phyloP scores from a whole-genome alignment of 1,140 invertebrate species.

The Calliphora vicina region DNA sequence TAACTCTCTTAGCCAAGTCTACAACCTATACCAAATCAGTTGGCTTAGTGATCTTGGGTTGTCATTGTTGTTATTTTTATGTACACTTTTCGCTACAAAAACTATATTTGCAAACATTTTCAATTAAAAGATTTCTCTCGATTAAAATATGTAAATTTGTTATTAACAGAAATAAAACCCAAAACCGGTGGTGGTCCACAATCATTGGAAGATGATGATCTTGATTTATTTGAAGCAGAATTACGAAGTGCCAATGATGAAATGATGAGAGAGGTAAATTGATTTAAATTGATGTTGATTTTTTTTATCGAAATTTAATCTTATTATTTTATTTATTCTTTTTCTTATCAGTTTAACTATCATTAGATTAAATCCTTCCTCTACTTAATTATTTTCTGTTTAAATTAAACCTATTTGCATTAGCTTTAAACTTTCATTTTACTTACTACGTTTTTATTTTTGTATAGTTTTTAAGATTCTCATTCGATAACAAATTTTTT shows the following conservation, averaged over 20 bases:
- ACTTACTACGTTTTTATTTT: constrained; percentile 29
- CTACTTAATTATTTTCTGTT: background rate
- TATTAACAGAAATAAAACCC: constrained; percentile 56
- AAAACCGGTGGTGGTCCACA: constrained; percentile 47
- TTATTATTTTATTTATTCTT: constrained; percentile 20
- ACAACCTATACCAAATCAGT: too few species aligned
- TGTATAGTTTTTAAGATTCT: constrained; percentile 12
- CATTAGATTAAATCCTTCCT: constrained; percentile 26
- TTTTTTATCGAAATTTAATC: background rate
- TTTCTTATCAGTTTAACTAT: constrained; percentile 35
- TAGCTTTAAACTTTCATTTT: background rate
- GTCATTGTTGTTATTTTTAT: background rate
- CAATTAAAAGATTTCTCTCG: too few species aligned
- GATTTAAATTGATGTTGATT: background rate
- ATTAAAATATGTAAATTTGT: background rate
- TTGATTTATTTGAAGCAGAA: constrained; percentile 57
- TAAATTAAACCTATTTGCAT: constrained; percentile 14
- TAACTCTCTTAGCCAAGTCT: too few species aligned
- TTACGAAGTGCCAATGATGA: constrained; percentile 57
- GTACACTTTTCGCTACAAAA: too few species aligned
- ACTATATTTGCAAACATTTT: too few species aligned
- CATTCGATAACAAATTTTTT: background rate
- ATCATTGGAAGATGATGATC: constrained; percentile 43
- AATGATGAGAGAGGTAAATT: constrained; percentile 59
- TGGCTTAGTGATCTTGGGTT: too few species aligned